Percentiles rank a stretch among this genome's conserved stretches.
Evolutionary conservation across 2,113 vertebrate species (phyloP).

Genomic region (Pipra filicauda): DNA sequence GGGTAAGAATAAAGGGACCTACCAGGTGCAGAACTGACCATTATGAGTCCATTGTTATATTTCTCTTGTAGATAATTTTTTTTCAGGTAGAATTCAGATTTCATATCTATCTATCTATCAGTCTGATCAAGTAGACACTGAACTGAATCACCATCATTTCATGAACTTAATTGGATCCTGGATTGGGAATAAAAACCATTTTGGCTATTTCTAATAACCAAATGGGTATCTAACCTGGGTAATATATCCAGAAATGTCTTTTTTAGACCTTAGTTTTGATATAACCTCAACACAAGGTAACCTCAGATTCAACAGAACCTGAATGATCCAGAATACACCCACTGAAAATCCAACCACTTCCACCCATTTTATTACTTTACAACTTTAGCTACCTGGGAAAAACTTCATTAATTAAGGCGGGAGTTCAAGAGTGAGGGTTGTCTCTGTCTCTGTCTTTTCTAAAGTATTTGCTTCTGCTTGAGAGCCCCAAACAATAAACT

Average conservation of each 20-base stretch:
- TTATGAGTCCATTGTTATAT: not conserved
- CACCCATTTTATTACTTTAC: not conserved
- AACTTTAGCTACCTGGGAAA: not conserved
- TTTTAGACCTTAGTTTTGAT: not conserved
- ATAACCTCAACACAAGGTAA: not conserved
- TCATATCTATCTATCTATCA: not conserved
- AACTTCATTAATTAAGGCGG: not conserved
- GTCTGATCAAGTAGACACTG: not conserved
- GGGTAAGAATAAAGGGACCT: not conserved
- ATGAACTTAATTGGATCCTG: not conserved
- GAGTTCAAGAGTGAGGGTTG: not conserved
- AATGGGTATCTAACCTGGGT: not conserved
- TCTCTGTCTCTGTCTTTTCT: not conserved
- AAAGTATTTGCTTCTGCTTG: not conserved
- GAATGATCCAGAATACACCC: not conserved
- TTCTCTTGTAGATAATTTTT: not conserved
- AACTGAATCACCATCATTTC: not conserved
- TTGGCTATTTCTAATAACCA: not conserved
- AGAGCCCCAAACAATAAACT: not conserved
- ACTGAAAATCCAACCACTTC: not conserved
- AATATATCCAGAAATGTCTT: not conserved
- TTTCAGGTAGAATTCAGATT: not conserved
- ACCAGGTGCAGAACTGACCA: accelerated
- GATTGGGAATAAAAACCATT: not conserved
- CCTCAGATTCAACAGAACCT: not conserved